Base-by-base conservation (phyloP, 2,113 vertebrate species). In the Phaethornis superciliosus region DNA sequence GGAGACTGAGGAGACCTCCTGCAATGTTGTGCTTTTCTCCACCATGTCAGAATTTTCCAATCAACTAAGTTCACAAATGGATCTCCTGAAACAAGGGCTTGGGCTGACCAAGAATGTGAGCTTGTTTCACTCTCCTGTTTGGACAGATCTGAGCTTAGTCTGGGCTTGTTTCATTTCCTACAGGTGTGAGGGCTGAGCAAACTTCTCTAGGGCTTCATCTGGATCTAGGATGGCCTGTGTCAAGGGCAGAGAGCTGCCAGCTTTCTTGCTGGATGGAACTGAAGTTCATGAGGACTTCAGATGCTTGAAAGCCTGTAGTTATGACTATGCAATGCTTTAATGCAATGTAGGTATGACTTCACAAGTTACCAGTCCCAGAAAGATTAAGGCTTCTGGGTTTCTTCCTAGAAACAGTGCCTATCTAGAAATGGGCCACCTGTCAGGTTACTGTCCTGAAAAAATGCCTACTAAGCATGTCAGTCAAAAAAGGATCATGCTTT, bases 101-200 rank as follows among this genome's bases (percentile, higher is more conserved):
- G 16, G 14, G 32, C 42, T 82, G 55, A 58, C 35, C 67, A 80
- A 42, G 46, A 14, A 5, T 30, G 63, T 82, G 55, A 65, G 54
- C 10, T 21, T 93, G 84, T 95, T 88, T 95, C 90, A 86, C 69
- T 93, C 69, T 93, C 24, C 23, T 81, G 86, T n/a, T 54, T 56
- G 77, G 44, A 65, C 67, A 44, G 52, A 74, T 54, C 44, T 64
- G 64, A 88, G 42, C 58, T 80, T 82, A 35, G 16, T 70, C 20
- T 78, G 78, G 76, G 72, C 14, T 84, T 35, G 67, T 69, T 88
- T 79, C 6, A 0, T 26, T 59, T 77, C 42, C 35, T 69, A 17
- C 55, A 32, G 27, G 8, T 9, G 8, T 89, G 20, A 68, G 27
- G 63, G 21, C 17, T 63, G 33, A 20, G 27, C 20, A 46, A 79